Evolutionary conservation across 2,888 invertebrate species (phyloP), one percentile per base, ranked within the genome.

Genomic region (Tenthredo livida): DNA sequence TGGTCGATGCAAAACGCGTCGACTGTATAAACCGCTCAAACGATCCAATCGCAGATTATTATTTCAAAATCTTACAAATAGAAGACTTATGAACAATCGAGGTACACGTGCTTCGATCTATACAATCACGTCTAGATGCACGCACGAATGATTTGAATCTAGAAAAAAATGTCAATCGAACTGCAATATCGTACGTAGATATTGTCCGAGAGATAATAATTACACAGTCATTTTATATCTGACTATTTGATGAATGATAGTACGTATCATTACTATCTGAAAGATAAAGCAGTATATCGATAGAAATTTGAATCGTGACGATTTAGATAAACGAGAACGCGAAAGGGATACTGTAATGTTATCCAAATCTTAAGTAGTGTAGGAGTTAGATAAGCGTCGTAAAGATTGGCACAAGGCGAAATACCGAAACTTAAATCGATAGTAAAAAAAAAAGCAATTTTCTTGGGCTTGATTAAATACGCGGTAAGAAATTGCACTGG

Each of bases 21-120:
- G 43, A 43, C 17, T 73, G 40, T 10, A 47, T 47, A 25, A 25
- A n/a, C 73, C 73, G 43, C 43, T 17, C 73, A 43, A 73, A 73
- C 25, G 0, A 73, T 40, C 73, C 73, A 73, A 73, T 73, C 73
- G 43, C 43, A 7, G 43, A 43, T 73, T 43, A 43, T 40, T 43
- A 73, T 29, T 43, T 73, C 43, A 21, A 43, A 73, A 43, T n/a
- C 9, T 33, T 67, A 9, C 15, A 33, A 67, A 67, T 67, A 33
- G 29, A 67, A 67, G 67, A 29, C 67, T 67, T 17, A 67, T 67
- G 17, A 17, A 43, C 43, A 73, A 73, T 73, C n/a, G n/a, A 73
- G 1, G 29, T 61, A 61, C 61, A 25, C 61, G 61, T 61, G 61
- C 25, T 61, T 54, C 3, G n/a, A n/a, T n/a, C n/a, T n/a, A n/a